These are phyloP conservation scores for Chaetops frenatus DNA, from an alignment of 2,113 vertebrate genomes.

Conservation along the genomic window DNA sequence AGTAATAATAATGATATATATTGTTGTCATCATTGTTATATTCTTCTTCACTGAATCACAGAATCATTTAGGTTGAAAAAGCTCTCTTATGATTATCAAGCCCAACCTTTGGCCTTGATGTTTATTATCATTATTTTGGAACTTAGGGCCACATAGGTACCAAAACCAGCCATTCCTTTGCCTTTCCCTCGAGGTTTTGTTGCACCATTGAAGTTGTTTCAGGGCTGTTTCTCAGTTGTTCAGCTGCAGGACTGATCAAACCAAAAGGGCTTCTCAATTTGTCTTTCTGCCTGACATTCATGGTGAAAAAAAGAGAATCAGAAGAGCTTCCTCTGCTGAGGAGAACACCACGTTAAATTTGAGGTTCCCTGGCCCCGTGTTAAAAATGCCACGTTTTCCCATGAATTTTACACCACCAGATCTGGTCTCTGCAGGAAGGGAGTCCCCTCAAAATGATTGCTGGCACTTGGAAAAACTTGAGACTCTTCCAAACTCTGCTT, in stretches of 20 bases:
- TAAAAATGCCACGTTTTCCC: neutral
- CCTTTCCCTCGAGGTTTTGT: neutral
- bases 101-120: neutral
- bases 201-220: accelerated
- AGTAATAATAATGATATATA: too few relatives aligned
- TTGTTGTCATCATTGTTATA: too few relatives aligned
- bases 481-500: neutral
- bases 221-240: neutral
- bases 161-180: neutral
- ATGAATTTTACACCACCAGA: neutral
- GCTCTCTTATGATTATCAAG: neutral
- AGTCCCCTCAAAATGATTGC: neutral
- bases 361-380: neutral
- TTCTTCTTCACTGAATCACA: neutral
- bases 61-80: neutral
- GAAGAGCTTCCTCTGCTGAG: neutral
- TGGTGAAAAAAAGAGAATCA: neutral
- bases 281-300: neutral
- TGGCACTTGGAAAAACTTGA: neutral
- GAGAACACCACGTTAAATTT: neutral
- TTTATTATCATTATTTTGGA: neutral
- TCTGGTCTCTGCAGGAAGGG: neutral
- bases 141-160: neutral
- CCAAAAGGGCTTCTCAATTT: neutral
- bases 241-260: neutral